A percentile compares a stretch with the other conserved stretches of the same genome.
These are phyloP conservation scores for Eospalax fontanierii DNA, from an alignment of 2,797 vertebrate species.

Conservation along the genomic window DNA sequence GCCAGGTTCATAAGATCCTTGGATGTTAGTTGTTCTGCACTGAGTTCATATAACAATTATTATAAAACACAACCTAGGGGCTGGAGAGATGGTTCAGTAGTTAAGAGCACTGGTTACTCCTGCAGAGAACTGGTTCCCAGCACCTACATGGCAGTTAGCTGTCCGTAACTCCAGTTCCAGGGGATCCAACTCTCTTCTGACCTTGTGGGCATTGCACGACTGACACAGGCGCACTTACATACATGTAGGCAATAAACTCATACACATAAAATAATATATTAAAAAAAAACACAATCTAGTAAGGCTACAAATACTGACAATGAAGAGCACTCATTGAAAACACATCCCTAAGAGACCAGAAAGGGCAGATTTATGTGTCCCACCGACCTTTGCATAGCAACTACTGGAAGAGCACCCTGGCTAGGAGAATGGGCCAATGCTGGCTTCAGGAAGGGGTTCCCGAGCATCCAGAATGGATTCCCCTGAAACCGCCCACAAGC, in stretches of 20 bases:
- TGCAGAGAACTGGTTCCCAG: no score
- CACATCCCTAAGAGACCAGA: background rate
- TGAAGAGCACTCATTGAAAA: slow-evolving; percentile 34
- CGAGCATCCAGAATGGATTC: background rate
- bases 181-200: no score
- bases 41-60: slow-evolving; percentile 12
- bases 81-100: no score
- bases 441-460: background rate
- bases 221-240: no score
- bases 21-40: background rate
- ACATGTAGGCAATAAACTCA: no score
- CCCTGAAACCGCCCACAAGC: background rate
- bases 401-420: background rate
- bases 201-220: no score
- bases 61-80: background rate
- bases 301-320: background rate
- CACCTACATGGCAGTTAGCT: no score
- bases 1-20: background rate
- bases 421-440: background rate
- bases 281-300: background rate
- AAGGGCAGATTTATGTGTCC: background rate
- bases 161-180: no score
- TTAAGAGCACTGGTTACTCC: no score
- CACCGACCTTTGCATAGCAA: background rate
- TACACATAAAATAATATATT: no score